phyloP scores from a whole-genome alignment of 2,797 vertebrate genomes.

The Lycodopsis pacificus region DNA sequence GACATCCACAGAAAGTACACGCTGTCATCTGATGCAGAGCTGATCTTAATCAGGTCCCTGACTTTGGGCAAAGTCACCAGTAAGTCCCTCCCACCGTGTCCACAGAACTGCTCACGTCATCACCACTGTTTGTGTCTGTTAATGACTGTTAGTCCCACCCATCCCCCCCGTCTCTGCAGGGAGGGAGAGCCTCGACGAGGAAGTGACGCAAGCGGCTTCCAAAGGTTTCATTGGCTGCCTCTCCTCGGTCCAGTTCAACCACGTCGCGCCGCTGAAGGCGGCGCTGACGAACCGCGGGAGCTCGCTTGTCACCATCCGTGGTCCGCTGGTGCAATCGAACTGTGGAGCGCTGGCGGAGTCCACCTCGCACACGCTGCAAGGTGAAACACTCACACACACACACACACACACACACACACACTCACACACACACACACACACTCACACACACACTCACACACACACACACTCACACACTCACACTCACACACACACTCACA shows the following conservation, averaged over 20 bases:
- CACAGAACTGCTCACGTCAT: neutral
- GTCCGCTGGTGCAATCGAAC: slow-evolving; percentile 88
- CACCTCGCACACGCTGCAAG: slow-evolving; percentile 89
- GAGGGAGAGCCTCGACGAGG: slow-evolving; percentile 82
- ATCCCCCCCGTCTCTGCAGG: slow-evolving; percentile 74
- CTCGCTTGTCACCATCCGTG: slow-evolving; percentile 87
- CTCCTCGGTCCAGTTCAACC: slow-evolving; percentile 95
- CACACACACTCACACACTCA: neutral
- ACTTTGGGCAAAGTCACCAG: slow-evolving; percentile 93
- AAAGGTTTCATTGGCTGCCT: slow-evolving; percentile 94
- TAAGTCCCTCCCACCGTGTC: slow-evolving; percentile 74
- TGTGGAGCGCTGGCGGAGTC: slow-evolving; percentile 86
- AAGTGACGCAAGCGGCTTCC: slow-evolving; percentile 86
- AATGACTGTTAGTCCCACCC: neutral
- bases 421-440: neutral
- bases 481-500: too few relatives aligned
- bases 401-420: too few relatives aligned
- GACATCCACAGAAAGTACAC: slow-evolving; percentile 90
- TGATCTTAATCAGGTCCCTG: slow-evolving; percentile 89
- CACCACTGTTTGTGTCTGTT: too few relatives aligned
- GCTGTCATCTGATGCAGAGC: slow-evolving; percentile 89
- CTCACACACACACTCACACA: too few relatives aligned
- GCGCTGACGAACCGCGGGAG: slow-evolving; percentile 89
- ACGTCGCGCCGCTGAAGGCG: slow-evolving; percentile 91
- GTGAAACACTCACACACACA: slow-evolving; percentile 66